phyloP scores from a whole-genome alignment of 2,888 invertebrate genomes.

The Prosapia bicincta region DNA sequence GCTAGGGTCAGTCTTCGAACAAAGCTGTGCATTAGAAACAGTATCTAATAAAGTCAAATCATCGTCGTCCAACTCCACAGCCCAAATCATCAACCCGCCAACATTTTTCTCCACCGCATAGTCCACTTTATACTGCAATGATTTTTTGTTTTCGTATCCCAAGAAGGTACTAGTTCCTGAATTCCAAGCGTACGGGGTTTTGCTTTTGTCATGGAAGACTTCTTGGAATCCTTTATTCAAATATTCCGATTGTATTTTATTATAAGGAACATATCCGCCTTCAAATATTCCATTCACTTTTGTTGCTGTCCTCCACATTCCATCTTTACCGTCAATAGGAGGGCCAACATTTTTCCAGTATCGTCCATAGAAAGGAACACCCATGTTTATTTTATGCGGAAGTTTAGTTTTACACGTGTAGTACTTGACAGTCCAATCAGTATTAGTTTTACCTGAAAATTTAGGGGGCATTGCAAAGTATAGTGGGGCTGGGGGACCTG shows the following conservation, averaged over 20 bases:
- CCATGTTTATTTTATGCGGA: no score
- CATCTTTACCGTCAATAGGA: no score
- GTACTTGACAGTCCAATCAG: no score
- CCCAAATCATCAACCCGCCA: constrained; percentile 32
- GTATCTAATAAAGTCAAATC: no score
- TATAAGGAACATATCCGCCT: no score
- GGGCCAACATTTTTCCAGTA: no score
- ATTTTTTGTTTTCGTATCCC: constrained; percentile 27
- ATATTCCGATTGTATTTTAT: no score
- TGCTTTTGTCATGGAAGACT: constrained; percentile 2
- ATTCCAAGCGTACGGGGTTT: constrained; percentile 29
- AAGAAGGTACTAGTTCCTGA: constrained; percentile 31
- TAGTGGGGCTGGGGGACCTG: constrained; percentile 29
- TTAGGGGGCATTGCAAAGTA: constrained; percentile 30
- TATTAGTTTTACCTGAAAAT: constrained; percentile 30
- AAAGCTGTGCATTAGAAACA: constrained; percentile 24
- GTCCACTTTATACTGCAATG: constrained; percentile 23
- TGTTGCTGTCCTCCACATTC: constrained; percentile 29
- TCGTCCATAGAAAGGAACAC: no score
- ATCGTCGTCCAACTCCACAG: no score
- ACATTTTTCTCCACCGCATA: constrained; percentile 31
- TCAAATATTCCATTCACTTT: constrained; percentile 24
- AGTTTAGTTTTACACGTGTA: no score
- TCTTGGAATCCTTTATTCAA: constrained; percentile 16
- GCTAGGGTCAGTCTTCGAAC: constrained; percentile 23